Conservation (phyloP, 2,888 invertebrate genomes). For the Lomographa bimaculata region DNA sequence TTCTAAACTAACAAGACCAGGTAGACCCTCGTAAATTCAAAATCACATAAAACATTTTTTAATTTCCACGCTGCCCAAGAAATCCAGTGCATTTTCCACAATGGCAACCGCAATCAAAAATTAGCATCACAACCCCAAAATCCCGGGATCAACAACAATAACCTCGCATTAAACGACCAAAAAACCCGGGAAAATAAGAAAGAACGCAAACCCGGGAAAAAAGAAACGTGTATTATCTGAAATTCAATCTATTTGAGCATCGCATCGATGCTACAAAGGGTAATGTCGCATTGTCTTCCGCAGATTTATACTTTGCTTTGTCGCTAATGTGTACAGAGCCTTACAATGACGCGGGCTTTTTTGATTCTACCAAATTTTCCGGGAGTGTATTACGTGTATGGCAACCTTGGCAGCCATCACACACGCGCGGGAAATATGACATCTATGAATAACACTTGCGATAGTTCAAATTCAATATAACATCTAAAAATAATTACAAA, state of each 20-base stretch:
- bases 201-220: slow-evolving; percentile 63
- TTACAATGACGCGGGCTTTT: slow-evolving; percentile 63
- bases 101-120: slow-evolving; percentile 14
- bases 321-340: slow-evolving; percentile 74
- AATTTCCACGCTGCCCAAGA: not conserved
- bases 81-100: slow-evolving; percentile 1
- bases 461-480: too few relatives aligned
- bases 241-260: slow-evolving; percentile 78
- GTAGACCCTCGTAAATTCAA: too few relatives aligned
- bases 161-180: slow-evolving; percentile 38
- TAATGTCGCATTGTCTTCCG: slow-evolving; percentile 72
- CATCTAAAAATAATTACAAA: too few relatives aligned
- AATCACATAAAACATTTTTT: too few relatives aligned
- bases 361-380: slow-evolving; percentile 57
- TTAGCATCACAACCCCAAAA: slow-evolving; percentile 25
- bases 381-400: slow-evolving; percentile 19
- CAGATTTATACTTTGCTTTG: slow-evolving; percentile 77
- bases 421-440: too few relatives aligned
- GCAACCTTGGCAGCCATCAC: too few relatives aligned
- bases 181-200: slow-evolving; percentile 57
- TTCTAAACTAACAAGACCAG: too few relatives aligned
- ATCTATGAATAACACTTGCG: too few relatives aligned
- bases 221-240: slow-evolving; percentile 76
- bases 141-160: slow-evolving; percentile 39
- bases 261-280: slow-evolving; percentile 75